Conservation (phyloP, 92 coral and sea anemone genomes). For the Desmophyllum pertusum region DNA sequence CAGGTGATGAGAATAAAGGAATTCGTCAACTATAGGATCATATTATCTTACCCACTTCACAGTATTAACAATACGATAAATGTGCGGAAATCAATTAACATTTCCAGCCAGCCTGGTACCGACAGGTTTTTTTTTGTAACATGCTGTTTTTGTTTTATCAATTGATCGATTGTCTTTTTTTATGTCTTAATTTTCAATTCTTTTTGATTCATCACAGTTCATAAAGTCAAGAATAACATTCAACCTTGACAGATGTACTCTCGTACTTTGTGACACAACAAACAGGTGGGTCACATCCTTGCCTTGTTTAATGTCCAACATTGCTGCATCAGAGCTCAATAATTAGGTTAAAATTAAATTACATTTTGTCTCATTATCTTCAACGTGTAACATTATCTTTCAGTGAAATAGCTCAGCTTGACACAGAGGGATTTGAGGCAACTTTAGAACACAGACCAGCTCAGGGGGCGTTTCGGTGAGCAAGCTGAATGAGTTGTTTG, state of each 20-base stretch:
- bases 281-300: slow-evolving; percentile 45
- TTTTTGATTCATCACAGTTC: slow-evolving; percentile 31
- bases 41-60: too few relatives aligned
- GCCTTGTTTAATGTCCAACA: neutral
- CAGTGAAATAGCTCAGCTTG: slow-evolving; percentile 69
- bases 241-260: slow-evolving; percentile 61
- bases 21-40: too few relatives aligned
- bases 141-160: too few relatives aligned
- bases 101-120: too few relatives aligned
- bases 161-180: too few relatives aligned
- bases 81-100: too few relatives aligned
- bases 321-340: neutral
- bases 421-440: slow-evolving; percentile 69
- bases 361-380: too few relatives aligned
- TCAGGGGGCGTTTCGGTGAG: slow-evolving; percentile 54
- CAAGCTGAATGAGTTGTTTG: neutral
- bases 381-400: too few relatives aligned
- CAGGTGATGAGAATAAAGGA: too few relatives aligned
- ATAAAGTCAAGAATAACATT: slow-evolving; percentile 63
- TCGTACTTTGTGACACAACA: slow-evolving; percentile 47
- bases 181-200: neutral
- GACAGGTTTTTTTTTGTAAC: too few relatives aligned
- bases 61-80: too few relatives aligned
- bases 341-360: neutral
- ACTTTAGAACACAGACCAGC: slow-evolving; percentile 72